Base-by-base conservation (phyloP, 2,113 vertebrate species). In the Balaeniceps rex region DNA sequence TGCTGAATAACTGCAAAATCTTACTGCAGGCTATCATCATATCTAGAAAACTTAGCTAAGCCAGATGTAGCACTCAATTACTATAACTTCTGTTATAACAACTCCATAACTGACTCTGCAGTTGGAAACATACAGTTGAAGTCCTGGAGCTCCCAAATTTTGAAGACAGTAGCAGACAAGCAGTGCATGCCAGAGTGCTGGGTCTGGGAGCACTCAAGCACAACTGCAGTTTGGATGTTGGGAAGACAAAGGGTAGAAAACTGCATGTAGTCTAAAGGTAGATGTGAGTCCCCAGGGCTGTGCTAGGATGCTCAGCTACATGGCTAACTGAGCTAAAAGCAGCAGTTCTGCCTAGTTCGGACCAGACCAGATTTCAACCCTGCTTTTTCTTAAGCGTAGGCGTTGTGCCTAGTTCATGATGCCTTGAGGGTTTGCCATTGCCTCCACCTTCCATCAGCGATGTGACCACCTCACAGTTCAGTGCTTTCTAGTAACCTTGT, bases 101-200 rank as follows among this genome's bases (percentile, higher is more conserved):
- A 34, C 79, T 64, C 28, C 42, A 16, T 77, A 49, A 76, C 63
- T 63, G 92, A 71, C 74, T 94, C 40, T 1, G 6, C 46, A 76
- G 63, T 61, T 65, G 68, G 51, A 83, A 60, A 36, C 16, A 8
- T 16, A 14, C 11, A 25, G 33, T 2, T 49, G 60, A 69, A 78
- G 51, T 55, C 49, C 29, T 42, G 61, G 57, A 85, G 81, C 61
- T 89, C 44, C 44, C 0, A 0, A 12, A 33, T 21, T 71, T 21
- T 94, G 84, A 65, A 90, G 84, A 89, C 65, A 85, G 81, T 34
- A 89, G 89, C 87, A 94, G 87, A 71, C 26, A n/a, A 85, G 57
- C 31, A 28, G 19, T 4, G 23, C 0, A 0, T 84, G 69, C 87
- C 91, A 94, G 81, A 82, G 29, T 8, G 25, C 51, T 63, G 65